Evolutionary conservation across 2,888 invertebrate species (phyloP), one percentile per base, ranked within the genome.

Genomic region (Rhopalosiphum nymphaeae): DNA sequence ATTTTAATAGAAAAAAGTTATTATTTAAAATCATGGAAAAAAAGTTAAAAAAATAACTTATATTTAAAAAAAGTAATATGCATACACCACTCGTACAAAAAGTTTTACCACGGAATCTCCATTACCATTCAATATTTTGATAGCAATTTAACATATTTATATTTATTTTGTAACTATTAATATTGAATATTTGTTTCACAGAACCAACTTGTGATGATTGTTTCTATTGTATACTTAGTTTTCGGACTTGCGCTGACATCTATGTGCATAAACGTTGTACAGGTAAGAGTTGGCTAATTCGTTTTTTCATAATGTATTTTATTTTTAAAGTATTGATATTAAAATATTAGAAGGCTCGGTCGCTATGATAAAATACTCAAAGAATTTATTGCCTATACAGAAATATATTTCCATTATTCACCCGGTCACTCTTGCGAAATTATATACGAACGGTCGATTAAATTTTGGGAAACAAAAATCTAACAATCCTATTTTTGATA

Each of bases 191-290:
- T 49, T 90, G 3, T 91, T 95, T 96, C 96, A 21, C 96, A 97
- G 96, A 98, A 98, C 96, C 98, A 99, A 0, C 96, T 97, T 95
- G 97, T 97, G 95, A 98, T 99, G 97, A 98, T 99, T 97, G 98
- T 99, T 97, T 97, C 98, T 94, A 98, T 99, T 95, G 97, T 99
- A 89, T 99, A 99, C 96, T 96, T 99, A 94, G 97, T 99, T 46
- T 98, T 99, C 95, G 99, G 99, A 16, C 96, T 99, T 94, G 98
- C 99, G 0, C 96, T 99, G 44, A 99, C 99, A 91, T 98, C 99
- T 95, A 99, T 99, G 99, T 98, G 98, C 96, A 98, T 99, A 95
- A 99, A 99, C 95, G 99, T 99, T 36, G 98, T 99, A 0, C 99
- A 99, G 96, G 97, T 97, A 88, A 97, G 97, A 61, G n/a, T 57